A percentile compares a stretch with the other conserved stretches of the same genome.
Evolutionary conservation across 1,140 invertebrate species (phyloP).

Genomic region (Chionoecetes opilio): DNA sequence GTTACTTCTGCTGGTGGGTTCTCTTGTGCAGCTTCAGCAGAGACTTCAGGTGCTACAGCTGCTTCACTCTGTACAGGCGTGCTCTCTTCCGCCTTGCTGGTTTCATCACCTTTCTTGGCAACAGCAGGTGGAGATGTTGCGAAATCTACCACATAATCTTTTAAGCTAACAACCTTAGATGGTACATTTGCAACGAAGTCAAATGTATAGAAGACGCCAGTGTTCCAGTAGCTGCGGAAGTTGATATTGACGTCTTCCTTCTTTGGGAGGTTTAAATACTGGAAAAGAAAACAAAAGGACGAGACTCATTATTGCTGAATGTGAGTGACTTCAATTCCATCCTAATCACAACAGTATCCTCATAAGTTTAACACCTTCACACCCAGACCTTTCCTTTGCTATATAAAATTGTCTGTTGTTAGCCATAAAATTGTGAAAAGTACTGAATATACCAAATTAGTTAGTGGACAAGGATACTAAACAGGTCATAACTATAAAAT

Average conservation of each 20-base stretch:
- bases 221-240: conserved; percentile 77
- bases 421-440: no score
- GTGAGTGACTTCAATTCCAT: no score
- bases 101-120: conserved; percentile 28
- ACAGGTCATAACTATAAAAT: no score
- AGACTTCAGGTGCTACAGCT: not conserved
- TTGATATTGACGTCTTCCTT: conserved; percentile 73
- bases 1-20: not conserved
- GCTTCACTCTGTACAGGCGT: not conserved
- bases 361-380: no score
- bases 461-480: no score
- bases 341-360: no score
- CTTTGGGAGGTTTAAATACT: conserved; percentile 73
- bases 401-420: no score
- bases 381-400: no score
- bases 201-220: conserved; percentile 72
- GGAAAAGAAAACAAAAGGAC: conserved; percentile 5
- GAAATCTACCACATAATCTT: conserved; percentile 62
- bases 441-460: no score
- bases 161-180: conserved; percentile 56
- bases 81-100: conserved; percentile 33
- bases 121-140: conserved; percentile 42
- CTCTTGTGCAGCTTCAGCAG: not conserved
- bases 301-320: no score
- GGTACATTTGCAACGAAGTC: conserved; percentile 75